Evolutionary conservation across 2,797 vertebrate genomes (phyloP), one percentile per base, ranked within the genome.

Genomic region (Sciaenops ocellatus): DNA sequence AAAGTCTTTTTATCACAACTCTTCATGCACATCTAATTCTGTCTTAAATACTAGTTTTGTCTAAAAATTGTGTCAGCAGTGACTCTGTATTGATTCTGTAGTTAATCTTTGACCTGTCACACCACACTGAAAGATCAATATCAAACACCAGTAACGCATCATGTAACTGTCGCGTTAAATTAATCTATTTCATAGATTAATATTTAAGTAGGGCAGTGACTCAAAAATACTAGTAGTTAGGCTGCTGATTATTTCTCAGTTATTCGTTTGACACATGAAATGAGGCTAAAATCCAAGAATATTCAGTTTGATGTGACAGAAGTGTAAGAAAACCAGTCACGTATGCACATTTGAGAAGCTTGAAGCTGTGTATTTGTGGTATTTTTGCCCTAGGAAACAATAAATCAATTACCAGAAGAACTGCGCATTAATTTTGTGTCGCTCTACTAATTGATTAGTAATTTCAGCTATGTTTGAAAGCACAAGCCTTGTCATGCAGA

Each of bases 21-120:
- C 6, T 46, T 75, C 20, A 57, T 28, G 34, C n/a, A 20, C 24
- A 34, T 34, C 9, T 13, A 18, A 51, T 46, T 65, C 10, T 8
- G 4, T 0, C 6, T 26, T 47, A 17, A 70, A 50, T 3, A 17
- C 2, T 15, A 11, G 1, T 6, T 38, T 50, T 70, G 6, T 18
- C 34, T 38, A 38, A 38, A 18, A 46, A 71, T 18, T 60, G 6
- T 56, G 68, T 69, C 18, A 65, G 1, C 10, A 30, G 34, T 78
- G 41, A 62, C 42, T 65, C 55, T 73, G 48, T 64, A 81, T 82
- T 77, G 69, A 89, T 80, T 52, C 12, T 22, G n/a, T 6, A 13
- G 77, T 84, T 86, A 69, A 87, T 71, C 89, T 91, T 93, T 91
- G 88, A 89, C 69, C 82, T 50, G 28, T 51, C n/a, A 69, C 48